phyloP scores from a whole-genome alignment of 1,140 invertebrate genomes.

The Sitodiplosis mosellana region DNA sequence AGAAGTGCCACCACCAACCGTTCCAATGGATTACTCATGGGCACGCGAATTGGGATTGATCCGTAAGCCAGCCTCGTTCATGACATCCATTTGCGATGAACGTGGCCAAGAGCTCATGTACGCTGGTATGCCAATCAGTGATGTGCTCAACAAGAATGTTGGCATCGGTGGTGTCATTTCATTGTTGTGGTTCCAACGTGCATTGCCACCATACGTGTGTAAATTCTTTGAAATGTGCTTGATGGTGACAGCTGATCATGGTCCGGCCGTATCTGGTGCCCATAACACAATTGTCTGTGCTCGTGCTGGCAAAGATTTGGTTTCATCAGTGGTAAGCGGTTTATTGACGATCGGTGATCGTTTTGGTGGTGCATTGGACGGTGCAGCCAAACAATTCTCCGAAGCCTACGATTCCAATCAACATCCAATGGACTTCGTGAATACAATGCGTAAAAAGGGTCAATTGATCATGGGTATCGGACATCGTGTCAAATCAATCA shows the following conservation, averaged over 20 bases:
- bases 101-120: conserved; percentile 94
- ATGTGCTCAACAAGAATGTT: conserved; percentile 72
- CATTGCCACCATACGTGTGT: conserved; percentile 81
- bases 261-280: conserved; percentile 95
- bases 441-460: conserved; percentile 90
- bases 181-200: conserved; percentile 94
- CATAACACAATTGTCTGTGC: conserved; percentile 99
- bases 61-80: conserved; percentile 96
- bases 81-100: conserved; percentile 99
- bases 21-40: conserved; percentile 99
- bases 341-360: conserved; percentile 96
- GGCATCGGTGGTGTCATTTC: conserved; percentile 96
- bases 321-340: conserved; percentile 93
- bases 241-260: conserved; percentile 98
- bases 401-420: conserved; percentile 86
- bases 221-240: conserved; percentile 99
- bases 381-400: conserved; percentile 88
- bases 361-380: conserved; percentile 96
- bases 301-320: conserved; percentile 94
- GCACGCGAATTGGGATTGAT: conserved; percentile 95
- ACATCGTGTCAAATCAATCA: conserved; percentile 94
- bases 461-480: conserved; percentile 99
- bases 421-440: conserved; percentile 97
- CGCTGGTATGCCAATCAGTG: conserved; percentile 96
- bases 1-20: conserved; percentile 92